Percentiles rank a stretch among this genome's conserved stretches.
These are phyloP conservation scores for Leucoraja erinaceus DNA, from an alignment of 2,113 vertebrate genomes.

Conservation along the genomic window DNA sequence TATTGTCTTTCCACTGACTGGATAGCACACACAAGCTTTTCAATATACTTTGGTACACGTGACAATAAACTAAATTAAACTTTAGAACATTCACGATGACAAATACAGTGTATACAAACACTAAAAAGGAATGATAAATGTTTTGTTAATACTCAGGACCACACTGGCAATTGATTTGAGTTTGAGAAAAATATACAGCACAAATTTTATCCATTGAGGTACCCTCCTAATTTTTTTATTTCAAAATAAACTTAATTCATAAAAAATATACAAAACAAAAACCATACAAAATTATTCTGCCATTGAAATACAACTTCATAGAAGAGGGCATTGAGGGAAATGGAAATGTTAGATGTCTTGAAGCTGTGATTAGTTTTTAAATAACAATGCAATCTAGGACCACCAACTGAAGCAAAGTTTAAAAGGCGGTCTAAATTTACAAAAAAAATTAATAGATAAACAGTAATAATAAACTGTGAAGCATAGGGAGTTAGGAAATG, in stretches of 20 bases:
- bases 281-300: no score
- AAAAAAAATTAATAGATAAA: background rate
- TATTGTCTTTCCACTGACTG: no score
- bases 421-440: background rate
- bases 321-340: background rate
- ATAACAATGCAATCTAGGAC: background rate
- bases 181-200: background rate
- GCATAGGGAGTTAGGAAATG: background rate
- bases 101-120: background rate
- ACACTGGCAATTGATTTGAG: background rate
- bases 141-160: background rate
- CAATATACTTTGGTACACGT: no score
- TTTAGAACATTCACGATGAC: background rate
- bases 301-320: background rate
- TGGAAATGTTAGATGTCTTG: background rate
- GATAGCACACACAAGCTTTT: no score
- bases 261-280: no score
- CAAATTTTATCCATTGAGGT: background rate
- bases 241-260: no score
- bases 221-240: background rate
- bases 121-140: background rate
- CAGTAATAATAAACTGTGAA: background rate
- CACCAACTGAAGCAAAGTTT: background rate
- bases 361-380: background rate
- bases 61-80: no score